These are phyloP conservation scores for cattle (Bos taurus) DNA, from an alignment of 2,113 vertebrate species.

Conservation along the genomic window DNA sequence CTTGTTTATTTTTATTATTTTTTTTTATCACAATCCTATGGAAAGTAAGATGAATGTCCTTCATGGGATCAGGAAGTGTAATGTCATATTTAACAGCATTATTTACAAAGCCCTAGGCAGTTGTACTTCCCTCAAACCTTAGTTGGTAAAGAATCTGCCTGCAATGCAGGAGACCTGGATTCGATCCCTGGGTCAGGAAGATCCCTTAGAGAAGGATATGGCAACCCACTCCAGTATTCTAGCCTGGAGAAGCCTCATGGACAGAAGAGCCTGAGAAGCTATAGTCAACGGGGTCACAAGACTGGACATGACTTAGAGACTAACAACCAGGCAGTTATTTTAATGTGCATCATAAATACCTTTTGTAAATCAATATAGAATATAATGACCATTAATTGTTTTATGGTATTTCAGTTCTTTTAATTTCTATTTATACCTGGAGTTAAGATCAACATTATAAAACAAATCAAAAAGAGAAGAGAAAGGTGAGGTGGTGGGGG, in stretches of 20 bases:
- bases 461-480: background rate
- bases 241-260: background rate
- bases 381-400: background rate
- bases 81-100: background rate
- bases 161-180: background rate
- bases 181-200: background rate
- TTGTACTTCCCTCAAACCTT: background rate
- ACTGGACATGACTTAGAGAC: background rate
- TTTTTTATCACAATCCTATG: background rate
- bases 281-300: rapidly evolving
- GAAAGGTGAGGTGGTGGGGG: background rate
- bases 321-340: background rate
- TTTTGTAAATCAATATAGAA: background rate
- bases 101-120: background rate
- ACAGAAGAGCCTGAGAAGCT: background rate
- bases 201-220: background rate
- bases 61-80: background rate
- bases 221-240: background rate
- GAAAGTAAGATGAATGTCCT: background rate
- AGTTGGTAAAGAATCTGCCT: background rate
- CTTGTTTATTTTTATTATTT: background rate
- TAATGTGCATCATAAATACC: background rate
- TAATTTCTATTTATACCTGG: background rate
- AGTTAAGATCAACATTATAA: background rate
- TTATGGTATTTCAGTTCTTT: background rate